Percentiles rank a stretch among this genome's conserved stretches.
Evolutionary conservation across 2,797 vertebrate genomes (phyloP).

Genomic region (Acanthurus leucopareius): DNA sequence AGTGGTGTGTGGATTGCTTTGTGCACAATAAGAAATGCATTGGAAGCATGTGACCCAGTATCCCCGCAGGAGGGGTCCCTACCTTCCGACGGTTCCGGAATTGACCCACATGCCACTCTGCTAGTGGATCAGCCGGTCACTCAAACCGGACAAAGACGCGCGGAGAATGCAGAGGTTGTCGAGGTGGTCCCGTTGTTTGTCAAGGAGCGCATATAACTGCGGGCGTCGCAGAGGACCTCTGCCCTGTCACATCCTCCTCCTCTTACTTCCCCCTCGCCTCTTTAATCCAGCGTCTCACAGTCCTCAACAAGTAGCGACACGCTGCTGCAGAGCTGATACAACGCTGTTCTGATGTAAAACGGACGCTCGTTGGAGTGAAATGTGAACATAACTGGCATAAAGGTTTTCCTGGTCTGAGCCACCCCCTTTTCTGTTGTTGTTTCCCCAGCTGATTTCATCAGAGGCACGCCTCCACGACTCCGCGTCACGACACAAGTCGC

Average conservation of each 20-base stretch:
- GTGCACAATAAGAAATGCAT: slow-evolving; percentile 42
- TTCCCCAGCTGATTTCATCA: slow-evolving; percentile 84
- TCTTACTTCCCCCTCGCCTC: slow-evolving; percentile 56
- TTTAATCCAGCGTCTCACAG: slow-evolving; percentile 11
- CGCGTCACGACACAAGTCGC: slow-evolving; percentile 73
- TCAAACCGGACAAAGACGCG: slow-evolving; percentile 71
- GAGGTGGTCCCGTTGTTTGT: slow-evolving; percentile 40
- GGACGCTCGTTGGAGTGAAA: slow-evolving; percentile 19
- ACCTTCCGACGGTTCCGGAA: slow-evolving; percentile 89
- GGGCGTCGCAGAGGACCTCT: slow-evolving; percentile 58
- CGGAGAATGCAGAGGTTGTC: slow-evolving; percentile 21
- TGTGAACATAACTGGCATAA: slow-evolving; percentile 41
- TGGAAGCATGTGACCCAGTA: slow-evolving; percentile 74
- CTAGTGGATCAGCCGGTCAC: slow-evolving; percentile 72
- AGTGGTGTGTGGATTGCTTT: slow-evolving; percentile 43
- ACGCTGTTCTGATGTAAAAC: background rate
- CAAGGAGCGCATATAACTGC: slow-evolving; percentile 46
- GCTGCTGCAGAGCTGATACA: slow-evolving; percentile 1
- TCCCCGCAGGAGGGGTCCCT: slow-evolving; percentile 72
- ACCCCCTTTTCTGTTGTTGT: slow-evolving; percentile 83
- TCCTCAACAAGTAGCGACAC: slow-evolving; percentile 18
- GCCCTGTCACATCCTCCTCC: slow-evolving; percentile 79
- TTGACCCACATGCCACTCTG: slow-evolving; percentile 89
- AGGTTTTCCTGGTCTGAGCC: slow-evolving; percentile 50
- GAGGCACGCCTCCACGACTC: slow-evolving; percentile 75